Base-by-base conservation (phyloP, 2,888 invertebrate genomes). In the Tipula helvola region DNA sequence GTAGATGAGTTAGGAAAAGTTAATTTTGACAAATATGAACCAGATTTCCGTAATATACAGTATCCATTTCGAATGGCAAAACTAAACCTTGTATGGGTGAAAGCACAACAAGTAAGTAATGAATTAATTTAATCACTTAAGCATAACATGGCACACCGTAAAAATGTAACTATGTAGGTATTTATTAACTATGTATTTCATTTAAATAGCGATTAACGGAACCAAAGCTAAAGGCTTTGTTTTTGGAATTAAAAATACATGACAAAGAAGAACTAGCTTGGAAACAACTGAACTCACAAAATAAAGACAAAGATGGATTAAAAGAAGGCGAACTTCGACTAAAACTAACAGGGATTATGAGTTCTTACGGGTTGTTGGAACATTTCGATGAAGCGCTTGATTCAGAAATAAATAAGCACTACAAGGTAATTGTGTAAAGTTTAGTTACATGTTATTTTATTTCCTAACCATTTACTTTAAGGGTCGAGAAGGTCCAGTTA, bases 11-110 rank as follows among this genome's bases (percentile, higher is more conserved):
- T 7, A n/a, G 36, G 12, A 39, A 84, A 39, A 5, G n/a, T 5
- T 8, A 86, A n/a, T 16, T 36, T n/a, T n/a, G 91, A 91, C 44
- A 90, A 89, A 86, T 91, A 90, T 88, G 90, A 91, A 87, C 92
- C 93, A 0, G 93, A 94, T 87, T 94, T 97, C 88, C 93, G 96
- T 89, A 95, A 93, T 87, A 91, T 97, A 85, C 95, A 97, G 88
- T 95, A 95, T 89, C 98, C 97, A 4, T 98, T 96, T 92, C 93
- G 97, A 88, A 97, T 98, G 95, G 95, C 96, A 42, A 98, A 98
- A 92, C 91, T 98, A 44, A 98, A 98, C 92, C 91, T 97, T 87
- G 92, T 98, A 36, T 98, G 98, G 98, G 92, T 94, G 3, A 98
- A 98, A 93, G 98, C 98, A 12, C 95, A 96, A 91, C 95, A 96